Evolutionary conservation across 1,140 invertebrate genomes (phyloP).

Genomic region (Paraescarpia echinospica): DNA sequence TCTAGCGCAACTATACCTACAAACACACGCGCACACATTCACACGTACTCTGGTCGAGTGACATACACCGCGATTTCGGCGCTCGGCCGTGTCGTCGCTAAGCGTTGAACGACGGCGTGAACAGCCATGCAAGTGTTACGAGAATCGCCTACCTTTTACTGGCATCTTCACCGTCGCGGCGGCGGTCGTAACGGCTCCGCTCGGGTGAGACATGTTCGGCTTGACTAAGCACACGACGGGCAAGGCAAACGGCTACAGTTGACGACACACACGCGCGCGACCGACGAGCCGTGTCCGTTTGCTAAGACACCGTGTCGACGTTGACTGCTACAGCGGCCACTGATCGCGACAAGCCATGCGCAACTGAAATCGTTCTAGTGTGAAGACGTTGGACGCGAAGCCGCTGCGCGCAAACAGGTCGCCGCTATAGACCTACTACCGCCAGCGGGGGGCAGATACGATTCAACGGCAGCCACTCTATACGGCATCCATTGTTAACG

Average conservation of each 20-base stretch:
- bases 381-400: not conserved
- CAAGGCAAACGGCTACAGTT: not conserved
- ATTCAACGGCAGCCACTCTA: not conserved
- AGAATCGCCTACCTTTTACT: not conserved
- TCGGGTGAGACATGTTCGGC: not conserved
- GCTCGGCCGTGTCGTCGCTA: not conserved
- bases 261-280: not conserved
- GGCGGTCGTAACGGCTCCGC: not conserved
- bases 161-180: not conserved
- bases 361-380: constrained; percentile 5
- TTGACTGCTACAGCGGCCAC: not conserved
- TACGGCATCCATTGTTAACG: not conserved
- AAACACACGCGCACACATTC: not conserved
- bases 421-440: not conserved
- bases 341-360: not conserved
- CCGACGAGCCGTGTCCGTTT: not conserved
- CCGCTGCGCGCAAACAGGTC: not conserved
- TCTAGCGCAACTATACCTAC: not conserved
- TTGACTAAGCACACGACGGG: not conserved
- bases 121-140: not conserved
- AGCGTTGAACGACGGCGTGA: too few species aligned
- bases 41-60: not conserved
- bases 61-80: not conserved
- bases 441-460: not conserved
- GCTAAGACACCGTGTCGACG: not conserved